Evolutionary conservation across 2,888 invertebrate species (phyloP).

Genomic region (Meloe dianella): DNA sequence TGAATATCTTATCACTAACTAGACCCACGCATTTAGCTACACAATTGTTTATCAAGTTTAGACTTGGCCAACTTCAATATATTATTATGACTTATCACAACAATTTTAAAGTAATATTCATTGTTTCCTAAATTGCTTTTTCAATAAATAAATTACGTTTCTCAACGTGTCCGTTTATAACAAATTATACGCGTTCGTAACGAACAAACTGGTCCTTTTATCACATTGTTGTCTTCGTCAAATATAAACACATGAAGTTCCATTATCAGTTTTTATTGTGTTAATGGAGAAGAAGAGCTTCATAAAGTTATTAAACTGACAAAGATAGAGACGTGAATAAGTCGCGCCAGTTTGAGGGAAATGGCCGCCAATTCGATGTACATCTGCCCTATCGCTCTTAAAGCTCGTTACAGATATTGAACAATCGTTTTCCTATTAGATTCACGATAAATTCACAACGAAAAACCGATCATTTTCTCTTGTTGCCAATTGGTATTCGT

Average conservation of each 20-base stretch:
- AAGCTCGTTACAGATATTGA: conserved; percentile 34
- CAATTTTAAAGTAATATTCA: neutral
- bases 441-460: conserved; percentile 16
- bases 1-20: conserved; percentile 45
- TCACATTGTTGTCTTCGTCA: neutral
- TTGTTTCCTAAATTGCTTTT: neutral
- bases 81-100: conserved; percentile 6
- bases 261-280: neutral
- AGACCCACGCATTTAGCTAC: conserved; percentile 46
- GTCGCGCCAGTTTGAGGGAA: too few relatives aligned
- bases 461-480: conserved; percentile 20
- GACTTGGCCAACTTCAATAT: conserved; percentile 7
- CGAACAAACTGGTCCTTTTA: neutral
- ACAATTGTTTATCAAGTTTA: conserved; percentile 39
- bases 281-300: neutral
- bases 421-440: conserved; percentile 36
- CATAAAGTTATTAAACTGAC: neutral
- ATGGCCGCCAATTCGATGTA: neutral
- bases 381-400: conserved; percentile 27
- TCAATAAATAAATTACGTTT: neutral
- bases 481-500: too few relatives aligned
- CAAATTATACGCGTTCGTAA: neutral
- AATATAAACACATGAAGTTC: neutral
- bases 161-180: neutral
- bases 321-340: neutral